A percentile compares a stretch with the other conserved stretches of the same genome.
Conservation (phyloP, 2,888 invertebrate species). For the Phyto melanocephala region DNA sequence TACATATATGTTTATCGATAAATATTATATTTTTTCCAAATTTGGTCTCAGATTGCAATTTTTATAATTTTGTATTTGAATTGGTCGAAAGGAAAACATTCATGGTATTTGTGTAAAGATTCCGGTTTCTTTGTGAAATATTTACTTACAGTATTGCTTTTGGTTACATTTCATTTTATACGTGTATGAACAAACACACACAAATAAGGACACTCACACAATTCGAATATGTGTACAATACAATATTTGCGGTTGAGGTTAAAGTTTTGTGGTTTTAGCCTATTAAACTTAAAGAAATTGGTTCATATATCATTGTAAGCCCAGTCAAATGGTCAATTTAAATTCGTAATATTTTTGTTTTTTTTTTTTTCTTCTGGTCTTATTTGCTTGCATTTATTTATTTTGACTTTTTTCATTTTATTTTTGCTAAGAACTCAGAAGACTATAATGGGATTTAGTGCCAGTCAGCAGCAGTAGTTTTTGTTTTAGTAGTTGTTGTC, state of each 20-base stretch:
- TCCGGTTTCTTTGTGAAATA: too few species aligned
- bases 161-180: slow-evolving; percentile 9
- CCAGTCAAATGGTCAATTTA: slow-evolving; percentile 53
- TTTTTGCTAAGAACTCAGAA: slow-evolving; percentile 8
- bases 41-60: slow-evolving; percentile 2
- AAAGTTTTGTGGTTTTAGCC: slow-evolving; percentile 61
- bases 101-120: too few species aligned
- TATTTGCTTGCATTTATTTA: not conserved
- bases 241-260: slow-evolving; percentile 63
- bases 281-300: slow-evolving; percentile 64
- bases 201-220: slow-evolving; percentile 4
- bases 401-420: not conserved
- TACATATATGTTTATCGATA: not conserved
- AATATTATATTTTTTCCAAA: not conserved
- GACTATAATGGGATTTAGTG: slow-evolving; percentile 22
- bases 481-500: not conserved
- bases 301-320: slow-evolving; percentile 56
- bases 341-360: slow-evolving; percentile 42
- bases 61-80: not conserved
- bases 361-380: not conserved
- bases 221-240: not conserved
- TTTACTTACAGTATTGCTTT: not conserved
- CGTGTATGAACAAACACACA: slow-evolving; percentile 22
- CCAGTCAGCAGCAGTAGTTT: not conserved
- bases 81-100: not conserved